Conservation (phyloP, 1,140 invertebrate species). For the Batillaria attramentaria region DNA sequence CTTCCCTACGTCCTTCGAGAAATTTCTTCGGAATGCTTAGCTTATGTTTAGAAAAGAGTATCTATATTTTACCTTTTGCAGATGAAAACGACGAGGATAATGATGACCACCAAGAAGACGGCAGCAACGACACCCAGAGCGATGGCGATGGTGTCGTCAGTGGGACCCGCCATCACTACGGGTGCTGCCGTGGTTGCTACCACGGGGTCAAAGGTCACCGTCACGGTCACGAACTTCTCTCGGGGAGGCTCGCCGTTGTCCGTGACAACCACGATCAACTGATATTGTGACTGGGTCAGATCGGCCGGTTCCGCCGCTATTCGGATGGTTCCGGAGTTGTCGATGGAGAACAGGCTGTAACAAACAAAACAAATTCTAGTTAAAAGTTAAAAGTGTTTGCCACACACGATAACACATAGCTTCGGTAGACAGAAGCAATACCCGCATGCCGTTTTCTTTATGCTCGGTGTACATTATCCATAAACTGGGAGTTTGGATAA, state of each 20-base stretch:
- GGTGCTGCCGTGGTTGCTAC: slow-evolving; percentile 22
- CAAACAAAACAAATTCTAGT: not conserved
- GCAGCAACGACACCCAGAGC: slow-evolving; percentile 49
- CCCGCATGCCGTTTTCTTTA: no score
- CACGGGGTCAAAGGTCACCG: slow-evolving; percentile 42
- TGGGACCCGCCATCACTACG: slow-evolving; percentile 30
- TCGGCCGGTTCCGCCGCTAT: slow-evolving; percentile 29
- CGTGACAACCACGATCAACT: slow-evolving; percentile 45
- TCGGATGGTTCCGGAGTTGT: slow-evolving; percentile 19
- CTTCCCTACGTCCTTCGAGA: not conserved
- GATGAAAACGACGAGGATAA: slow-evolving; percentile 51
- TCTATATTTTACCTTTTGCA: slow-evolving; percentile 44
- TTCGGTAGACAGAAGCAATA: no score
- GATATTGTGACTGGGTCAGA: slow-evolving; percentile 38
- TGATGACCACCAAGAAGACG: slow-evolving; percentile 48
- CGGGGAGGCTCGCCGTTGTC: slow-evolving; percentile 41
- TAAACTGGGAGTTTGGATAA: no score
- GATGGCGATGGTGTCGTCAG: slow-evolving; percentile 45
- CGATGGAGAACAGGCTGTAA: slow-evolving; percentile 37
- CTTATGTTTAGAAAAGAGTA: not conserved
- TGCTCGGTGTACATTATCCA: no score
- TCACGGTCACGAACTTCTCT: slow-evolving; percentile 42
- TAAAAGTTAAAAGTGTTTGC: no score
- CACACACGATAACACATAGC: no score
- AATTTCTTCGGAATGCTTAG: not conserved